A percentile compares a stretch with the other conserved stretches of the same genome.
Conservation (phyloP, 2,888 invertebrate species). For the Diadegma fenestrale region DNA sequence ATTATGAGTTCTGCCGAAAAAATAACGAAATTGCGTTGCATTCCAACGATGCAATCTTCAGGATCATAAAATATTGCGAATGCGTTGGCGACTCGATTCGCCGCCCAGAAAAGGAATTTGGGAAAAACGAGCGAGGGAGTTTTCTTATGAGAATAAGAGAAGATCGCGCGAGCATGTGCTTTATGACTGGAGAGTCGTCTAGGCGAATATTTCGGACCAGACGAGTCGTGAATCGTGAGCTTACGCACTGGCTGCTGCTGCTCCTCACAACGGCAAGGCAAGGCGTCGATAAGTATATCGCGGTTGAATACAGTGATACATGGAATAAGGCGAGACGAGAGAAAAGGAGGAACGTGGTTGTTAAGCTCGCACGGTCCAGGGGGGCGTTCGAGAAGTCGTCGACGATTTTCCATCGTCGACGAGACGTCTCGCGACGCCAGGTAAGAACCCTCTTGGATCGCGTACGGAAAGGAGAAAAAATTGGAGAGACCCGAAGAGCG, state of each 20-base stretch:
- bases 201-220: constrained; percentile 53
- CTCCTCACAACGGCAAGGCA: constrained; percentile 42
- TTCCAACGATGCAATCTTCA: too few relatives aligned
- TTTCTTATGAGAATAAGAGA: constrained; percentile 11
- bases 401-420: constrained; percentile 39
- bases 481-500: constrained; percentile 37
- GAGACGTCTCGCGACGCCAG: constrained; percentile 49
- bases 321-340: constrained; percentile 4
- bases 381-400: constrained; percentile 30
- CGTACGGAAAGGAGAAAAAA: constrained; percentile 14
- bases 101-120: background rate
- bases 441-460: constrained; percentile 48
- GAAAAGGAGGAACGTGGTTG: constrained; percentile 36
- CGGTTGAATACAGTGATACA: background rate
- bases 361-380: constrained; percentile 26
- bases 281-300: constrained; percentile 16
- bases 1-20: too few relatives aligned
- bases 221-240: constrained; percentile 49
- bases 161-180: background rate
- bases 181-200: constrained; percentile 24
- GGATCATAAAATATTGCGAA: too few relatives aligned
- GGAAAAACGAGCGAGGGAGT: background rate
- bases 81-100: too few relatives aligned
- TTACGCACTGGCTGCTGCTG: constrained; percentile 24
- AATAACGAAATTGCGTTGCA: too few relatives aligned